phyloP scores from a whole-genome alignment of 2,113 vertebrate species.

The Elanoides forficatus region DNA sequence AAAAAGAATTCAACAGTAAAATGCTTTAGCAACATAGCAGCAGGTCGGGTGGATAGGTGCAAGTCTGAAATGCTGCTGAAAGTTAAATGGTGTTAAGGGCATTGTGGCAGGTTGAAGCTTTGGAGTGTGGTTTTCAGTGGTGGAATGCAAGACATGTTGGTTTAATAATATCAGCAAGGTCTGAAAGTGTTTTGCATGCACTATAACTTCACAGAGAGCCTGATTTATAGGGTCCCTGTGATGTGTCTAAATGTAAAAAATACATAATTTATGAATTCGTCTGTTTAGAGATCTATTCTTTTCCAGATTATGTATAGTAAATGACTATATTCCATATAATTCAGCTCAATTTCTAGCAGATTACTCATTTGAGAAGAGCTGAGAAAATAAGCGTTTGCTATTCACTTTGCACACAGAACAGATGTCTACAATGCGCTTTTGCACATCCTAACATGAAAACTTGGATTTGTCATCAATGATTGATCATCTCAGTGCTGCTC shows the following conservation, averaged over 20 bases:
- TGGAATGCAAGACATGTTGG: neutral
- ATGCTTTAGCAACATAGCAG: neutral
- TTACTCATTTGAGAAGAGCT: neutral
- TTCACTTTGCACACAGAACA: neutral
- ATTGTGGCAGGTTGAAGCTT: neutral
- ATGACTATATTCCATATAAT: neutral
- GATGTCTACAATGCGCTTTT: neutral
- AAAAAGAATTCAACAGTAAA: neutral
- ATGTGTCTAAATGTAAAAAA: neutral
- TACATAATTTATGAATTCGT: neutral
- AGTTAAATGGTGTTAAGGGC: neutral
- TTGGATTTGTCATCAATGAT: slow-evolving; percentile 32
- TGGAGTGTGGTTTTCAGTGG: neutral
- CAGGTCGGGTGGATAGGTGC: neutral
- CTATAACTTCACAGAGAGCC: neutral
- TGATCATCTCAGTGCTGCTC: neutral
- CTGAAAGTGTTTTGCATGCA: neutral
- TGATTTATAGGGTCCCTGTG: neutral
- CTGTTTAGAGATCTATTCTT: neutral
- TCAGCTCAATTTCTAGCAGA: neutral
- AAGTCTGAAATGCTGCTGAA: neutral
- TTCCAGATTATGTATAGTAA: neutral
- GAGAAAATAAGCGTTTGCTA: neutral
- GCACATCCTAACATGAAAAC: slow-evolving; percentile 7
- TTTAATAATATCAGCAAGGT: neutral